Conservation (phyloP, 2,888 invertebrate genomes). For the Thera obeliscata region DNA sequence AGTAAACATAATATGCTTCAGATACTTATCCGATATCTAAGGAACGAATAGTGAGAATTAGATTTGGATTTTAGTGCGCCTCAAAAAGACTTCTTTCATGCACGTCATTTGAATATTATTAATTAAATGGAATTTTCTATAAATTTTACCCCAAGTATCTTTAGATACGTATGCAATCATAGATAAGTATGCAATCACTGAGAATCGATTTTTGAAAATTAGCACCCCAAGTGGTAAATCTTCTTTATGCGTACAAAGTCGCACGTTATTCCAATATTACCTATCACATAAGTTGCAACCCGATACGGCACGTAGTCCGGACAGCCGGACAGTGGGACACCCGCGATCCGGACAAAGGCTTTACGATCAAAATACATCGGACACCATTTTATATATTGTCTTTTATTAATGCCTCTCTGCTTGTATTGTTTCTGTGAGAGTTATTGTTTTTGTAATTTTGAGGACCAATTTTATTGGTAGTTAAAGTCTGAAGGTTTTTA, state of each 20-base stretch:
- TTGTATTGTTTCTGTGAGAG: slow-evolving; percentile 22
- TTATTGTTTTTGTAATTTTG: slow-evolving; percentile 15
- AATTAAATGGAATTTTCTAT: too few relatives aligned
- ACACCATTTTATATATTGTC: slow-evolving; percentile 29
- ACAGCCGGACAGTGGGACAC: slow-evolving; percentile 31
- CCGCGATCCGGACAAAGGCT: slow-evolving; percentile 38
- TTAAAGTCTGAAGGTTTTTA: not conserved
- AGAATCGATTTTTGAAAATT: too few relatives aligned
- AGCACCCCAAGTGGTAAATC: too few relatives aligned
- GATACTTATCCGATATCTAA: too few relatives aligned
- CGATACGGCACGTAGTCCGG: slow-evolving; percentile 29
- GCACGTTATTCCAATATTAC: slow-evolving; percentile 9
- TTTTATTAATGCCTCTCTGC: slow-evolving; percentile 18
- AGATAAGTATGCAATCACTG: too few relatives aligned
- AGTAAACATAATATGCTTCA: too few relatives aligned
- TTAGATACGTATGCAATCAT: too few relatives aligned
- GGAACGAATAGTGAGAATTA: too few relatives aligned
- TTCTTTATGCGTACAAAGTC: not conserved
- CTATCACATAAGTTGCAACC: slow-evolving; percentile 21
- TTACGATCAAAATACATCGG: slow-evolving; percentile 38
- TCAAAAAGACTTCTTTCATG: too few relatives aligned
- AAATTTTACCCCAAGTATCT: too few relatives aligned
- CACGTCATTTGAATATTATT: too few relatives aligned
- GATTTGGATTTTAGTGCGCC: too few relatives aligned
- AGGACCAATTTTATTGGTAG: slow-evolving; percentile 5